A percentile compares a stretch with the other conserved stretches of the same genome.
Evolutionary conservation across 1,140 invertebrate genomes (phyloP).

Genomic region (Drosophila tropicalis): DNA sequence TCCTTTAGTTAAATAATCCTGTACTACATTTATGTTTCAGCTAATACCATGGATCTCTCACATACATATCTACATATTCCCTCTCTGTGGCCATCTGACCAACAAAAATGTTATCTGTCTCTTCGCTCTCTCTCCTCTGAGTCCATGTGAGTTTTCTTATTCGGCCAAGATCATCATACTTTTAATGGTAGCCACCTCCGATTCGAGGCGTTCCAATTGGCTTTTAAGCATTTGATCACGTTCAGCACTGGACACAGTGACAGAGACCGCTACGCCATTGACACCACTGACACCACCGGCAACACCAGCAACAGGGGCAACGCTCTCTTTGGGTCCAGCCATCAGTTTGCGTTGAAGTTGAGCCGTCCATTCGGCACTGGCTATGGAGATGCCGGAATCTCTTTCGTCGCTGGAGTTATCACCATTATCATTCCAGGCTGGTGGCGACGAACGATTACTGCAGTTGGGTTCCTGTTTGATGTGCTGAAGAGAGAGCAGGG

Average conservation of each 20-base stretch:
- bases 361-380: slow-evolving; percentile 86
- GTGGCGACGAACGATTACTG: slow-evolving; percentile 86
- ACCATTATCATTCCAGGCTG: slow-evolving; percentile 91
- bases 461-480: slow-evolving; percentile 92
- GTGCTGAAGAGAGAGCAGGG: slow-evolving; percentile 90
- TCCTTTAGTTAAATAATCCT: background rate
- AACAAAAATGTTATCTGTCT: slow-evolving; percentile 57
- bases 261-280: background rate
- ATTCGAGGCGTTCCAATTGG: slow-evolving; percentile 93
- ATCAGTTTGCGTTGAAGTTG: slow-evolving; percentile 75
- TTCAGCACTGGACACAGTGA: slow-evolving; percentile 83
- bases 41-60: slow-evolving; percentile 4
- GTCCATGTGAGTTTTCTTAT: slow-evolving; percentile 14
- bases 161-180: slow-evolving; percentile 86
- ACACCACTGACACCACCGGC: background rate
- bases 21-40: background rate
- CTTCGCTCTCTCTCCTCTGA: slow-evolving; percentile 69
- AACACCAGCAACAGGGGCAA: background rate
- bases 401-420: slow-evolving; percentile 94
- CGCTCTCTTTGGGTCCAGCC: slow-evolving; percentile 46
- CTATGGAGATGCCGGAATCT: slow-evolving; percentile 93
- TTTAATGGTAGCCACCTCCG: slow-evolving; percentile 95
- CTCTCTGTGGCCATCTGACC: slow-evolving; percentile 24
- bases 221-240: slow-evolving; percentile 87
- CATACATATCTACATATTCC: background rate